phyloP scores from a whole-genome alignment of 1,140 invertebrate genomes.

The Temnothorax nylanderi region DNA sequence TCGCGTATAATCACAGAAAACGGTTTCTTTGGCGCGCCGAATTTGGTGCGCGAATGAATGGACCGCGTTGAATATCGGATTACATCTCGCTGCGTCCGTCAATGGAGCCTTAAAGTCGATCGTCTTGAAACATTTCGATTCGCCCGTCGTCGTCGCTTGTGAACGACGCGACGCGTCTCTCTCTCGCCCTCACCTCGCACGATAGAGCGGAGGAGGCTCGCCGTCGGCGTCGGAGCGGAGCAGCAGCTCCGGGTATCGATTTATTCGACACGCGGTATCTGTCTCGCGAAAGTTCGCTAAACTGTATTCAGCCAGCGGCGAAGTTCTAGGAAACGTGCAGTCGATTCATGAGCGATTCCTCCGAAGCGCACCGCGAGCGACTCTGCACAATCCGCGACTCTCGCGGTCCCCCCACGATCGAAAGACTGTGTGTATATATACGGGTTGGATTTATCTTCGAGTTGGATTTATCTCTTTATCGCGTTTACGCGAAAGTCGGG shows the following conservation, averaged over 20 bases:
- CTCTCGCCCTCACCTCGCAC: neutral
- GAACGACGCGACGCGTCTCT: neutral
- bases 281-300: conserved; percentile 38
- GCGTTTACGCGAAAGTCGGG: neutral
- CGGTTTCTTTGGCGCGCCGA: neutral
- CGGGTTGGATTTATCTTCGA: neutral
- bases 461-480: neutral
- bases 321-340: conserved; percentile 15
- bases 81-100: neutral
- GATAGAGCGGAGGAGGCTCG: neutral
- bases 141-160: neutral
- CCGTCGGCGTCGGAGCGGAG: neutral
- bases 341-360: conserved; percentile 2
- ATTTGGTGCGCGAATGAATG: conserved; percentile 33
- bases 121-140: conserved; percentile 2
- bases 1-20: neutral
- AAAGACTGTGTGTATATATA: neutral
- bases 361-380: neutral
- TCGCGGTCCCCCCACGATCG: too few relatives aligned
- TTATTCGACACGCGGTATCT: conserved; percentile 22
- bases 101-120: conserved; percentile 35
- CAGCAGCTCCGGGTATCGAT: conserved; percentile 30
- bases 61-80: conserved; percentile 31
- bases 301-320: conserved; percentile 23
- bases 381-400: neutral